Percentiles rank a stretch among this genome's conserved stretches.
Conservation (phyloP, 1,140 invertebrate genomes). For the Drosophila repleta region DNA sequence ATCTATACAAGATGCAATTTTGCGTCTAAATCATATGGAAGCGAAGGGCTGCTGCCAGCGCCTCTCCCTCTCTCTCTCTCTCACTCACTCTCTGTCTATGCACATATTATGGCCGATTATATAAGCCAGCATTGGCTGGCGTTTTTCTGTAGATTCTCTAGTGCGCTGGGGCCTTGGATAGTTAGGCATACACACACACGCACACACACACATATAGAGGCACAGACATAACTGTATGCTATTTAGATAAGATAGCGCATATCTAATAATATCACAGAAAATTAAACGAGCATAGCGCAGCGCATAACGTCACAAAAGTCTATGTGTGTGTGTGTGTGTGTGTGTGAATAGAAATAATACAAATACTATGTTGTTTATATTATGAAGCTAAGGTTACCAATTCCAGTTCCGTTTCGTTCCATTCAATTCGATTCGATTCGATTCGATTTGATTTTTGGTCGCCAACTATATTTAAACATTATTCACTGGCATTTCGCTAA, state of each 20-base stretch:
- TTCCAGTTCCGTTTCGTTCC: slow-evolving; percentile 39
- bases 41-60: slow-evolving; percentile 8
- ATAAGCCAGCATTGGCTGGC: slow-evolving; percentile 54
- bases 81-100: no score
- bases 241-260: slow-evolving; percentile 80
- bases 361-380: slow-evolving; percentile 32
- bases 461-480: slow-evolving; percentile 67
- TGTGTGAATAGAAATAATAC: slow-evolving; percentile 13
- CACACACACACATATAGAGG: slow-evolving; percentile 12
- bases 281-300: slow-evolving; percentile 48
- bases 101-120: slow-evolving; percentile 51
- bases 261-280: slow-evolving; percentile 76
- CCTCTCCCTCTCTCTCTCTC: no score
- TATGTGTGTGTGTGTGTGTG: neutral
- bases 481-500: slow-evolving; percentile 73
- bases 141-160: slow-evolving; percentile 16
- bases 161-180: slow-evolving; percentile 38
- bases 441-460: slow-evolving; percentile 41
- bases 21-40: slow-evolving; percentile 19
- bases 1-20: slow-evolving; percentile 28
- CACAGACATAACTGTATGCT: slow-evolving; percentile 36
- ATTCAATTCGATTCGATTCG: slow-evolving; percentile 26
- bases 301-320: slow-evolving; percentile 66
- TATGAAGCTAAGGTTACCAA: slow-evolving; percentile 35
- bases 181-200: slow-evolving; percentile 4